A percentile compares a stretch with the other conserved stretches of the same genome.
Conservation (phyloP, 2,113 vertebrate species). For the Merops nubicus region DNA sequence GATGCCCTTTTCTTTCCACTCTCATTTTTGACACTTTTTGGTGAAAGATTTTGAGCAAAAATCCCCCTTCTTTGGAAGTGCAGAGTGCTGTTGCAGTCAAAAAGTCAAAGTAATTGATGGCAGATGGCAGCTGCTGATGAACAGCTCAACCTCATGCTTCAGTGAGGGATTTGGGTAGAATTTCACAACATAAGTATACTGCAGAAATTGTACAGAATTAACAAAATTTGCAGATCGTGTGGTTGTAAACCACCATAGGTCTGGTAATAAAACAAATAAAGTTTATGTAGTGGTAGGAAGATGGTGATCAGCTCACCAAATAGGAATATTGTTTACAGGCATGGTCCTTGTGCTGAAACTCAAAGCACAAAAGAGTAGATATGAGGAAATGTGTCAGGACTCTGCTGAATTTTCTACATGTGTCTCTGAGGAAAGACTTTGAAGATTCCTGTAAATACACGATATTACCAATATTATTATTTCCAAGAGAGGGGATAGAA, state of each 20-base stretch:
- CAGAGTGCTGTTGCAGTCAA: background rate
- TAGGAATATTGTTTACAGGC: background rate
- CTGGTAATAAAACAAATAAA: background rate
- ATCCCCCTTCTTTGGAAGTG: background rate
- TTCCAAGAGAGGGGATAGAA: background rate
- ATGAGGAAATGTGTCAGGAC: background rate
- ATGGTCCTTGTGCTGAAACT: background rate
- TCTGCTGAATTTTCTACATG: background rate
- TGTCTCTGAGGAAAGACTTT: background rate
- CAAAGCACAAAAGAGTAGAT: background rate
- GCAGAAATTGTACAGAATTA: background rate
- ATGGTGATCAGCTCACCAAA: background rate
- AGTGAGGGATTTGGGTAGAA: background rate
- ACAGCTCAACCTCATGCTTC: background rate
- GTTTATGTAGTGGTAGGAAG: background rate
- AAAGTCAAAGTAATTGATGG: background rate
- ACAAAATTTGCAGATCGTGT: background rate
- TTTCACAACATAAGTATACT: background rate
- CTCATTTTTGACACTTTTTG: background rate
- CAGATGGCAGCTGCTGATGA: background rate
- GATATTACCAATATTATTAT: background rate
- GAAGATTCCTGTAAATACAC: background rate
- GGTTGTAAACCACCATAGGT: background rate
- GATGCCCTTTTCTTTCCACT: background rate
- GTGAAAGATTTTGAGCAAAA: background rate